Base-by-base conservation (phyloP, 2,797 vertebrate species). In the Sebastes vulpes region DNA sequence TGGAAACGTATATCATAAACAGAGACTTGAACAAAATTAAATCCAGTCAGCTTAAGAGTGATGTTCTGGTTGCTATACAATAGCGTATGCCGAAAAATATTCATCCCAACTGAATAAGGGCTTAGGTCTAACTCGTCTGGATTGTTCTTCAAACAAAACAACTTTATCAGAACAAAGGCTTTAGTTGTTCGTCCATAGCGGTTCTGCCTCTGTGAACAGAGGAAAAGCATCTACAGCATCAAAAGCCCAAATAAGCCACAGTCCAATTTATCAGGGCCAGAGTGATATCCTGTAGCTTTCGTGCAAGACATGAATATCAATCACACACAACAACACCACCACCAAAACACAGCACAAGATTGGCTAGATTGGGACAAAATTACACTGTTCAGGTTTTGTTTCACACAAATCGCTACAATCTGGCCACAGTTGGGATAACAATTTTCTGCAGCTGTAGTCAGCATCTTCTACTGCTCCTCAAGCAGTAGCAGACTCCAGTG, bases 391-490 rank as follows among this genome's bases (percentile, higher is more conserved):
- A 29, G 6, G 28, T 69, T 87, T 72, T 60, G 29, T 79, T 75
- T 81, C 9, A n/a, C 75, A 72, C 65, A 79, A 79, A 82, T 67
- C 10, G 1, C 21, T 57, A 26, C 77, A 78, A 77, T 79, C n/a
- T 70, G 76, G 31, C 42, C 14, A 73, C 46, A 60, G 31, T 68
- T 68, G 7, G 26, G 52, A 80, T 60, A 67, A 76, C 67, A 53
- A 32, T 52, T 76, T 79, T 77, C 25, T 69, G 53, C 52, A 77
- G 80, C 81, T 82, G 76, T 10, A 58, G 29, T 88, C 81, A 82
- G 81, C 65, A 21, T 59, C 83, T 86, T 77, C 25, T 76, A 9
- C 42, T 32, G 31, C 25, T 28, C 28, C 28, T 31, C 35, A 14
- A 31, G 60, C 26, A 46, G 66, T 68, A 60, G 60, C 67, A 64